Evolutionary conservation across 2,797 vertebrate genomes (phyloP), one percentile per base, ranked within the genome.

Genomic region (Alectoris magna): DNA sequence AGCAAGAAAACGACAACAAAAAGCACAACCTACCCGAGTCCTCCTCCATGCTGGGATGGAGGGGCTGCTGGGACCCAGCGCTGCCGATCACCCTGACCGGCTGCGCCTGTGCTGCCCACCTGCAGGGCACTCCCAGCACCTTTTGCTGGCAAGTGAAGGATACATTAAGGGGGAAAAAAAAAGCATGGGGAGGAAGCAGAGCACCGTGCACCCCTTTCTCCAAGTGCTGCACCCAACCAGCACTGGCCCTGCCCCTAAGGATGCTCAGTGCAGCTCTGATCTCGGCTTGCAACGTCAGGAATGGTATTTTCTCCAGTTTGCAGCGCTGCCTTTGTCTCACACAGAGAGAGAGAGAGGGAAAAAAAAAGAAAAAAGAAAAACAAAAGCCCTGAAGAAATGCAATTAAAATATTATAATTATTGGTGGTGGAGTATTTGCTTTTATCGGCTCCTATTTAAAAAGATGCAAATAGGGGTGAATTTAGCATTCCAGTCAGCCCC

Each of bases 331-430:
- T 91, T 91, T 92, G 68, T 43, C 55, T 91, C 70, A 5, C 19
- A 29, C 17, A 67, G 9, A 29, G 26, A 53, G 14, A 29, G 15
- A 29, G 6, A 10, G 9, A 16, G 9, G 27, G 27, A 49, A 27
- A 51, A 51, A 49, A 49, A 51, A 51, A 14, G 15, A 51, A 49
- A 49, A 51, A 51, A 14, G 15, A 53, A 84, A 49, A 82, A 60
- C 53, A 82, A 96, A 95, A 95, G 87, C 93, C 95, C 94, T 8
- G 49, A 96, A 97, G 96, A 96, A 97, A 97, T 0, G 23, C 82
- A 96, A 96, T 97, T 97, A 97, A 97, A 98, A 97, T 96, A 97
- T 97, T 96, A 76, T 96, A 97, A 97, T 97, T 97, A 96, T 96
- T 96, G 96, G 84, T 63, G 24, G 70, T 55, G 70, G 88, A 92